phyloP scores from a whole-genome alignment of 1,140 invertebrate species.

The Pemphigus obesinymphae region DNA sequence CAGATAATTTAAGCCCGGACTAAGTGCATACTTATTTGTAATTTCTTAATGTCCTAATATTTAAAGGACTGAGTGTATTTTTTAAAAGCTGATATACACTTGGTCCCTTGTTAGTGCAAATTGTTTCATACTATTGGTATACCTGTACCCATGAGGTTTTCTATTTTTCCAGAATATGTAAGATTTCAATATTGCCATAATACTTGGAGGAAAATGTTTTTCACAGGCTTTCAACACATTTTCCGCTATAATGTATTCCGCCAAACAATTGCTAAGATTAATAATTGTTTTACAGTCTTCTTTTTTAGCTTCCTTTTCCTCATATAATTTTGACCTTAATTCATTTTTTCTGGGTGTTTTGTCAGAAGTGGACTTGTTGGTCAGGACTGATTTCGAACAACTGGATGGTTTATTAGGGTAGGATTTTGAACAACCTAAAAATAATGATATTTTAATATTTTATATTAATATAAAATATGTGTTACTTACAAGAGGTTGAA shows the following conservation, averaged over 20 bases:
- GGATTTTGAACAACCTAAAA: too few species aligned
- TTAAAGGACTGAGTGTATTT: background rate
- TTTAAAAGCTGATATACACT: background rate
- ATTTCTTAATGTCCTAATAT: background rate
- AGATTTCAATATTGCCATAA: background rate
- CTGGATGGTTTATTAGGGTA: too few species aligned
- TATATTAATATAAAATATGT: too few species aligned
- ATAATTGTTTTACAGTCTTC: too few species aligned
- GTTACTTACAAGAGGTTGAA: too few species aligned
- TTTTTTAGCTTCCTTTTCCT: too few species aligned
- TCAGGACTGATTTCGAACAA: too few species aligned
- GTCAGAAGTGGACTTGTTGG: too few species aligned
- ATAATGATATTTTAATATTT: too few species aligned
- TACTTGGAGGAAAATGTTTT: background rate
- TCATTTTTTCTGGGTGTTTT: too few species aligned
- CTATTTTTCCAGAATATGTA: background rate
- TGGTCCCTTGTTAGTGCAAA: background rate
- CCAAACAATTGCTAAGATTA: too few species aligned
- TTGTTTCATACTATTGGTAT: background rate
- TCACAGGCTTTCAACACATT: background rate
- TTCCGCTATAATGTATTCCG: background rate
- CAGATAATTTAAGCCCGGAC: background rate
- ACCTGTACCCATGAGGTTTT: background rate
- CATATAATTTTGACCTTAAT: too few species aligned
- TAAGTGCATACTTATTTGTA: background rate